Base-by-base conservation (phyloP, 2,113 vertebrate genomes). In the Myrmecophaga tridactyla region DNA sequence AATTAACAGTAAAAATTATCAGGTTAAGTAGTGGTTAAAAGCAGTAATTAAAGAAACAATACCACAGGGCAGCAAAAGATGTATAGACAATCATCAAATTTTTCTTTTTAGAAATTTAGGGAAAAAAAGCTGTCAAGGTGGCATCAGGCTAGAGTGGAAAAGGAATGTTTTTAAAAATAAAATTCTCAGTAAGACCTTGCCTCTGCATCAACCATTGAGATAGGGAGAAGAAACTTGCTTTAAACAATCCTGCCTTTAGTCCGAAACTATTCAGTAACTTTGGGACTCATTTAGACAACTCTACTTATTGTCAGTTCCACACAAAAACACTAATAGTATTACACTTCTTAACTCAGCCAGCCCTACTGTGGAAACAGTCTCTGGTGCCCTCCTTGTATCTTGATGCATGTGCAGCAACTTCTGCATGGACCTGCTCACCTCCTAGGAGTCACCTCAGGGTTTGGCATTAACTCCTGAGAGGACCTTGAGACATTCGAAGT, bases 191-290 rank as follows among this genome's bases (percentile, higher is more conserved):
- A 78, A 90, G 76, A 91, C 17, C n/a, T 91, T 89, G 39, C 80
- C 73, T 96, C 36, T 69, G 31, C 48, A 56, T 41, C 39, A 91
- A 15, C 83, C 46, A 2, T 73, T 92, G 27, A 25, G 80, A 53
- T 3, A 83, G 51, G 70, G 72, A 95, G 43, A 89, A 96, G 43
- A 89, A 96, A 84, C 72, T 89, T 83, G 65, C 39, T 90, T 58
- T 94, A 67, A 84, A 77, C 6, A 76, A 9, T 84, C 29, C 3
- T 58, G 25, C 27, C 53, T 92, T 95, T 86, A 77, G 43, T 53
- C n/a, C 43, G 67, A 29, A 90, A n/a, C 31, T 75, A 4, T 73
- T 81, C 18, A 92, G 20, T 60, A 53, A 77, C 87, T 90, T 81
- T 46, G 82, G 88, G 73, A 65, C 46, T 92, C n/a, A 77, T 75